phyloP scores from a whole-genome alignment of 2,113 vertebrate genomes.

The Cnemophilus loriae region DNA sequence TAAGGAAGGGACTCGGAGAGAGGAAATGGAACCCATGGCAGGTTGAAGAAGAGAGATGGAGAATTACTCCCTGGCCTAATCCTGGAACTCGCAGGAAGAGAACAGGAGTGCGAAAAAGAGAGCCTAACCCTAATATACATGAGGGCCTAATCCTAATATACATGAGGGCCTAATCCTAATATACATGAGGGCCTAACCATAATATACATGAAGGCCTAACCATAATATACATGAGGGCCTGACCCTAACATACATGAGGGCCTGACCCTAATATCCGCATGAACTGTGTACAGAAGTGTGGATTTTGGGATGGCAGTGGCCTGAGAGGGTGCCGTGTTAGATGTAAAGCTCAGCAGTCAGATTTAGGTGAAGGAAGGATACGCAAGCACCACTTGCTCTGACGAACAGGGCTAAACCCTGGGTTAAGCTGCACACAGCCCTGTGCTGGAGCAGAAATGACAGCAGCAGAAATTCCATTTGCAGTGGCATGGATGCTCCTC shows the following conservation, averaged over 20 bases:
- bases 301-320: neutral
- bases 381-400: neutral
- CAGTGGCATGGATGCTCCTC: neutral
- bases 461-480: neutral
- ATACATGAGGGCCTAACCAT: no score
- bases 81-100: neutral
- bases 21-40: neutral
- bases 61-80: neutral
- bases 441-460: neutral
- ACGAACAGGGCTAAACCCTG: neutral
- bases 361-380: neutral
- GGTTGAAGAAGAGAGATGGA: neutral
- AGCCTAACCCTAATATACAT: fast-evolving
- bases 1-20: neutral
- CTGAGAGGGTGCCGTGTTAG: fast-evolving
- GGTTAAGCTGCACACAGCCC: fast-evolving
- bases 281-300: neutral
- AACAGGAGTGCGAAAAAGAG: neutral
- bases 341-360: neutral
- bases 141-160: neutral
- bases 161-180: no score
- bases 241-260: neutral
- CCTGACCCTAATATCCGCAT: no score
- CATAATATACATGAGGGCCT: no score
- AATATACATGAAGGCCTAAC: neutral